Evolutionary conservation across 2,113 vertebrate species (phyloP), one percentile per base, ranked within the genome.

Genomic region (Cyprinodon brontotheroides): DNA sequence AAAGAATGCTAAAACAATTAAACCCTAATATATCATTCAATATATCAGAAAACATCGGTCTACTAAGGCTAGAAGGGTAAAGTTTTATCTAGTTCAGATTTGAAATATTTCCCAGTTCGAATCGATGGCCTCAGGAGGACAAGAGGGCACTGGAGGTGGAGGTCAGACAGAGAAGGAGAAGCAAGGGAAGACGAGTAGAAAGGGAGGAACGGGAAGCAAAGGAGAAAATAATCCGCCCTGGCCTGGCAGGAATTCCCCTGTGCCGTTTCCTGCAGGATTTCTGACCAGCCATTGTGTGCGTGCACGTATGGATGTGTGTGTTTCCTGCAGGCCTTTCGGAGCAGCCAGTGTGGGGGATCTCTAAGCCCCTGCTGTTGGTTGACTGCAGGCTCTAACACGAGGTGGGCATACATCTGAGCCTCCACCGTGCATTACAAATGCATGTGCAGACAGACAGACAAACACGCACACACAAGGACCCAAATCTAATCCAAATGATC

Each of bases 381-480:
- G 87, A 92, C 92, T 93, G 87, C 88, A 86, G 89, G 93, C 90
- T 88, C 89, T 89, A 87, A 89, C 81, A 89, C 81, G 85, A 93
- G 86, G 84, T 92, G 84, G 87, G 85, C 82, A 89, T 89, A 89
- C 87, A 92, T 93, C 87, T 92, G 85, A 92, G 90, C 83, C 88
- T 83, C 69, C 45, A 79, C 87, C 89, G 80, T 75, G 81, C 72
- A 80, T 80, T 74, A 77, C 72, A 90, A 80, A 89, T 82, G 68
- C 77, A 81, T 82, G 68, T 81, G 74, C 20, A 37, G 36, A 65
- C 68, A 81, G 63, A 72, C 69, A 87, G 57, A 73, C 37, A 41
- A 53, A 53, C 61, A 69, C 77, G 66, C 62, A 37, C 72, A 75
- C 67, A 79, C 83, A 82, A 13, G 40, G 41, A 13, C 48, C 11